Base-by-base conservation (phyloP, 2,113 vertebrate species). In the Chitala chitala region DNA sequence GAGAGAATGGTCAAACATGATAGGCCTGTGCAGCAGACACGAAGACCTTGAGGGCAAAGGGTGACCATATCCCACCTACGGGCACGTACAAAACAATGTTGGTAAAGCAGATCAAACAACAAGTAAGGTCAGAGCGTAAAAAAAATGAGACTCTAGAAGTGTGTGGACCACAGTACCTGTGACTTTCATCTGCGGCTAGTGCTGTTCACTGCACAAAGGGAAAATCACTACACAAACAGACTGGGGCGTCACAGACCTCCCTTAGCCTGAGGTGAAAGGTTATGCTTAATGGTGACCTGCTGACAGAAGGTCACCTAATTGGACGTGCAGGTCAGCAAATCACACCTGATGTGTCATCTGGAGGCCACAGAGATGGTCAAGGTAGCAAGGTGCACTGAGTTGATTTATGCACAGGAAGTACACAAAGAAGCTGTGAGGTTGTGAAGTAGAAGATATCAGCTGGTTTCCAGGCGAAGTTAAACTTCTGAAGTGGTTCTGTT, bases 11-110 rank as follows among this genome's bases (percentile, higher is more conserved):
- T 68, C 64, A 68, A 46, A 46, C 24, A 31, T 20, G 13, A 68
- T 46, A 24, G 33, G 12, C 9, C 46, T 4, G n/a, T 46, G 2
- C 46, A 22, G n/a, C 22, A 48, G 64, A 12, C 42, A 24, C 29
- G 64, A 12, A 46, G 64, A 68, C 64, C 42, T 29, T 48, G 42
- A 68, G 64, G 42, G 64, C 46, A 38, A 68, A 68, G 42, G 64
- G 38, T 42, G 42, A 46, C 22, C 42, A 68, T 26, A 42, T 7
- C 64, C 42, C 46, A 20, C 46, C 10, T 10, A 26, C 20, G 10
- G 46, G 24, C 9, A 26, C 20, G 31, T 63, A 68, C 24, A 24
- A 48, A 48, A 44, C 38, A 68, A 13, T 68, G 40, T 13, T 26
- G 22, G 22, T 31, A 42, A 68, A 26, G 5, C 64, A 46, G 64